Base-by-base conservation (phyloP, 2,797 vertebrate species). In the Falco novaeseelandiae region DNA sequence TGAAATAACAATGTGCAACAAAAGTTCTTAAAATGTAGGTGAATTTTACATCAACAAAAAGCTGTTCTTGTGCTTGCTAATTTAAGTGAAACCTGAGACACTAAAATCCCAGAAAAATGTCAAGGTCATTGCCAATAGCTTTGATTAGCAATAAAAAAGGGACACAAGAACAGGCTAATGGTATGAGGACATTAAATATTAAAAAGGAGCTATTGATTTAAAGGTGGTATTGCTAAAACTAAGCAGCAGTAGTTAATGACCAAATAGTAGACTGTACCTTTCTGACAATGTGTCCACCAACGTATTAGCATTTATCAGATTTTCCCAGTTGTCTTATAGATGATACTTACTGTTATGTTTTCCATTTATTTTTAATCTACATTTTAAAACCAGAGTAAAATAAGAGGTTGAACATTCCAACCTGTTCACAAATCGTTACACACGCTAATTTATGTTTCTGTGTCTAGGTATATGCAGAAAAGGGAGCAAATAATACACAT, bases 111-210 rank as follows among this genome's bases (percentile, higher is more conserved):
- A 95, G 90, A 84, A 95, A 97, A 96, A 96, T 55, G 83, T 92
- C 97, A 97, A 97, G 80, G 96, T 96, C 96, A 92, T 62, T 95
- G 84, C 29, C 95, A 89, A 94, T 94, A 92, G 72, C 89, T 98
- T 94, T 93, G 61, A 73, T 97, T 92, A 97, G 83, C 83, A 96
- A 97, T 95, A 92, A 96, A 95, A 97, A 96, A 90, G 76, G 83
- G 78, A 88, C 76, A 82, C 18, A 76, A 95, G 61, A 92, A 82
- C 5, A n/a, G 73, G 83, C 96, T 98, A 97, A 97, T 98, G 97
- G 89, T 82, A 96, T 46, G 30, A 95, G 63, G 78, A 90, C 91
- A 98, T 98, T 93, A 98, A 98, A 97, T 97, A 98, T 98, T 98
- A 63, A 98, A 97, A 96, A 96, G 87, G 19, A 94, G 62, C 69